Conservation (phyloP, 2,888 invertebrate species). For the Drosophila melanocephala region DNA sequence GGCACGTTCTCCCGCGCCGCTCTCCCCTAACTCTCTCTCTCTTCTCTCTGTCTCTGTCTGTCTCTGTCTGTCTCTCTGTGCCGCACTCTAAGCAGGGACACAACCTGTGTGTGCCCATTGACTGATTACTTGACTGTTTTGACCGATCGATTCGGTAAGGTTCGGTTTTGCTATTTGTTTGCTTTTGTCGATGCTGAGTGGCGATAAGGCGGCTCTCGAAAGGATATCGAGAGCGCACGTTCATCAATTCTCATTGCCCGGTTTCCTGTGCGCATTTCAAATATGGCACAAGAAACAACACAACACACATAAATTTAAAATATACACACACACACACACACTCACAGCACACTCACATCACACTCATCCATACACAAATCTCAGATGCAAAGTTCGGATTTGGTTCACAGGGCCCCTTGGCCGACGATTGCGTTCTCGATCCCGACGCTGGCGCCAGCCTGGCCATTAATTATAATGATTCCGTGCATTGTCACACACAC, state of each 20-base stretch:
- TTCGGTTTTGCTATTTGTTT: constrained; percentile 30
- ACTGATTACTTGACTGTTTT: constrained; percentile 57
- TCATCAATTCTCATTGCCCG: constrained; percentile 54
- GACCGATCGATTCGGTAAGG: constrained; percentile 16
- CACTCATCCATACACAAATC: constrained; percentile 1
- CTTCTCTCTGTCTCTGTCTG: background rate
- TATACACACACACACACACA: constrained; percentile 5
- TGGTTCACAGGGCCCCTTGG: constrained; percentile 44
- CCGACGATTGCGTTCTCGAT: constrained; percentile 14
- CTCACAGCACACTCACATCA: background rate
- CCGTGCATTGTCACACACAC: constrained; percentile 56
- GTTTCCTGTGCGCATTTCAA: constrained; percentile 55
- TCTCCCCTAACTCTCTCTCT: background rate
- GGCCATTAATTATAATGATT: constrained; percentile 76
- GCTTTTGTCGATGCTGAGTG: constrained; percentile 43
- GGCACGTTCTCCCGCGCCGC: constrained; percentile 43
- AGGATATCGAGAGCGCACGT: constrained; percentile 63
- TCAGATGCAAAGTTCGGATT: constrained; percentile 60
- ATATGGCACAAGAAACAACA: constrained; percentile 50
- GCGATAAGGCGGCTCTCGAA: constrained; percentile 62
- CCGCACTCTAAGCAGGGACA: background rate
- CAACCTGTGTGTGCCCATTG: constrained; percentile 58
- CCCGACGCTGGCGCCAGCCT: constrained; percentile 69
- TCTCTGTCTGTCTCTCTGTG: too few relatives aligned
- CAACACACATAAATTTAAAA: constrained; percentile 7